Evolutionary conservation across 2,113 vertebrate genomes (phyloP), one percentile per base, ranked within the genome.

Genomic region (Thalassarche chlororhynchos): DNA sequence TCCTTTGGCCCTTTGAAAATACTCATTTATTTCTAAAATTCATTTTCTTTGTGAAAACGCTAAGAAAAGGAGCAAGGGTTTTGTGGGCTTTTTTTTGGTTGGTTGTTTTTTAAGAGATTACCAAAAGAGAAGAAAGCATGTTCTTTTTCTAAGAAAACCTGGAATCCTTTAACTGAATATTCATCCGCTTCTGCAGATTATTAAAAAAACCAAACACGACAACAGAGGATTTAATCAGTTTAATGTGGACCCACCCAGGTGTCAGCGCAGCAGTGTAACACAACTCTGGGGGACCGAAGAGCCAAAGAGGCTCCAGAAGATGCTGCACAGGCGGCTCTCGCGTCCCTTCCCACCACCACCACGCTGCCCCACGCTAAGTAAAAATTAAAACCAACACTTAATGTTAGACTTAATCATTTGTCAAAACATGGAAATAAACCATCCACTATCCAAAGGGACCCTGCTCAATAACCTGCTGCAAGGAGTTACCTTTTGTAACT

Each of bases 311-410:
- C 54, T 81, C 52, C 54, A n/a, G 60, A 54, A 31, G 52, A 54
- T 31, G 40, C 40, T 14, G 31, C 6, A 2, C 47, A 32, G 40
- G 62, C 3, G 6, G 14, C 26, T 32, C 61, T 21, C 12, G 0
- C 31, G 6, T 55, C 31, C 24, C 46, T n/a, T 40, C 47, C 51
- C 36, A 66, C 26, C 44, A 25, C 20, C 10, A 28, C 11, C 38
- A 25, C 0, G 1, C 42, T 40, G 51, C 40, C 40, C 44, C 5
- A 2, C 0, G n/a, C n/a, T n/a, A n/a, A n/a, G n/a, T n/a, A n/a
- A n/a, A n/a, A n/a, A n/a, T n/a, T n/a, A n/a, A n/a, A n/a, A n/a
- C n/a, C n/a, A n/a, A n/a, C 5, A 2, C 0, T 71, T 85, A 15
- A 42, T 7, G 8, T 51, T 23, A 42, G 12, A 62, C 25, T 34